These are phyloP conservation scores for Aurelia coerulea DNA, from an alignment of 30 jellyfish, hydroid and myxozoan species.

Conservation along the genomic window DNA sequence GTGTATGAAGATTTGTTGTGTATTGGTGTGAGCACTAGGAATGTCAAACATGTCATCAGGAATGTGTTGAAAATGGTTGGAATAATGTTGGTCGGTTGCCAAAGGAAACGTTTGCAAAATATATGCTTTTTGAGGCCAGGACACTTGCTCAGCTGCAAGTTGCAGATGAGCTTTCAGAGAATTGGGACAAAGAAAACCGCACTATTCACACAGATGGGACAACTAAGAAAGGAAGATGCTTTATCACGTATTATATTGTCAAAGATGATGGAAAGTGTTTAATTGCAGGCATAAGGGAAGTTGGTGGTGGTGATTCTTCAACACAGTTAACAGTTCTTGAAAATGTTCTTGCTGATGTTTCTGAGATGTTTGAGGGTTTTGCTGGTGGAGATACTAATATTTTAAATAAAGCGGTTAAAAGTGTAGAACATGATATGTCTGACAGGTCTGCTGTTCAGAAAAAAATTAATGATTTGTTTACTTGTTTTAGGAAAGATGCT, in stretches of 20 bases:
- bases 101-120: background rate
- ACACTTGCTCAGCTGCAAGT: background rate
- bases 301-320: too few relatives aligned
- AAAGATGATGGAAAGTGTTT: conserved; percentile 42
- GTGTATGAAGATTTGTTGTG: too few relatives aligned
- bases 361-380: background rate
- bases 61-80: too few relatives aligned
- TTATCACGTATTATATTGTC: conserved; percentile 19
- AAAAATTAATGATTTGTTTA: conserved; percentile 38
- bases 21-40: too few relatives aligned
- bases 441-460: conserved; percentile 33
- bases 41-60: too few relatives aligned
- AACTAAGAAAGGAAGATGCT: conserved; percentile 18
- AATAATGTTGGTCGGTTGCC: background rate
- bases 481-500: conserved; percentile 25
- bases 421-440: conserved; percentile 16
- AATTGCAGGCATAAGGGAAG: too few relatives aligned
- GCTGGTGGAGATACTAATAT: background rate
- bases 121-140: background rate
- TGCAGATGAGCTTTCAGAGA: background rate
- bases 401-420: background rate
- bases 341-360: conserved; percentile 18
- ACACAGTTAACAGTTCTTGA: conserved; percentile 28
- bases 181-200: background rate
- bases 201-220: conserved; percentile 47